These are phyloP conservation scores for Nesospiza acunhae DNA, from an alignment of 2,113 vertebrate genomes.

Conservation along the genomic window DNA sequence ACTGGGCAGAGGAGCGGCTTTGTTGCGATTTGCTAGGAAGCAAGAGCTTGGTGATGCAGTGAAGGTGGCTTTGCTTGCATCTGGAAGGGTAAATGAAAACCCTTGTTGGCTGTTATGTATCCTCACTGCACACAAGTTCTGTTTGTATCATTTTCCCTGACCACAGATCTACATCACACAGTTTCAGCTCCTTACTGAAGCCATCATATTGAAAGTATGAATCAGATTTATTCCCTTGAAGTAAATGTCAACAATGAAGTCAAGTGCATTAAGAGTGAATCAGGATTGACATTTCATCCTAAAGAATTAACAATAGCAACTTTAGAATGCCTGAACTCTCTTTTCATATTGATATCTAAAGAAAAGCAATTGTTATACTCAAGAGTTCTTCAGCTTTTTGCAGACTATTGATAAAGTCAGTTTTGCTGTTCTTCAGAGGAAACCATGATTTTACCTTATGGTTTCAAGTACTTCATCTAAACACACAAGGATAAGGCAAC, in stretches of 20 bases:
- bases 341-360: background rate
- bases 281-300: background rate
- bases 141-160: background rate
- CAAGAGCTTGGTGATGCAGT: conserved; percentile 95
- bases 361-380: background rate
- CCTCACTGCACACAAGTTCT: background rate
- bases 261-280: background rate
- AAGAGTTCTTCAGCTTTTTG: background rate
- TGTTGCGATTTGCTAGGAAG: conserved; percentile 95
- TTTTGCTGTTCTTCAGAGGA: background rate
- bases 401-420: background rate
- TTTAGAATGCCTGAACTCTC: background rate
- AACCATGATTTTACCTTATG: background rate
- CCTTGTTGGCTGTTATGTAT: background rate
- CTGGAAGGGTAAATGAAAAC: conserved; percentile 71
- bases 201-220: background rate
- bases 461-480: background rate
- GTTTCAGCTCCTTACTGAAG: background rate
- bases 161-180: background rate
- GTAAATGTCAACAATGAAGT: background rate
- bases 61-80: conserved; percentile 95
- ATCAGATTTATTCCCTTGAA: background rate
- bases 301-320: background rate
- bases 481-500: background rate
- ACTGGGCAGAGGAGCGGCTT: conserved; percentile 60